Percentiles rank a stretch among this genome's conserved stretches.
phyloP scores from a whole-genome alignment of 1,140 invertebrate genomes.

The Bicyclus anynana region DNA sequence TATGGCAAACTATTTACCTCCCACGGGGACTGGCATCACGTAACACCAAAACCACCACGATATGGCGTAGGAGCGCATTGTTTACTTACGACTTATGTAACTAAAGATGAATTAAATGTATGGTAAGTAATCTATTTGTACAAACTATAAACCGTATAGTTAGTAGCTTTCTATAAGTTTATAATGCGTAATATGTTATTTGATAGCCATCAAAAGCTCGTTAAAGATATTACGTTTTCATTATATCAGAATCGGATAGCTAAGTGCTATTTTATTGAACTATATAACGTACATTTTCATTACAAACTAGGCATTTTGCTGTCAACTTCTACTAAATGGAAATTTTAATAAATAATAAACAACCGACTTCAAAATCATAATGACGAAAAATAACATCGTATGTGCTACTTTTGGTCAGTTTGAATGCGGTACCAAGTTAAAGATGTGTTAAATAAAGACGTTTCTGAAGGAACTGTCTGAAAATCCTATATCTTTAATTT shows the following conservation, averaged over 20 bases:
- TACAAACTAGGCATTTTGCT: too few species aligned
- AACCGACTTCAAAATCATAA: too few species aligned
- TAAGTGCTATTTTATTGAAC: neutral
- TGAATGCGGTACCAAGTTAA: too few species aligned
- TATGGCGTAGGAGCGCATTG: neutral
- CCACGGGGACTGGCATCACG: conserved; percentile 8
- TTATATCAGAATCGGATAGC: neutral
- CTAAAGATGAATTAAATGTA: conserved; percentile 3
- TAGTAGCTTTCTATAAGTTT: neutral
- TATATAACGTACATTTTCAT: neutral
- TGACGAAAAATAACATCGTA: too few species aligned
- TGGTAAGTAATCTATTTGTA: conserved; percentile 4
- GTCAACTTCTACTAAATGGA: too few species aligned
- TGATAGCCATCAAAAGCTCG: neutral
- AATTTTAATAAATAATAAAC: too few species aligned
- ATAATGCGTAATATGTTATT: neutral
- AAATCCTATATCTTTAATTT: too few species aligned
- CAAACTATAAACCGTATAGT: neutral
- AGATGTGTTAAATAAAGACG: too few species aligned
- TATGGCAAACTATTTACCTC: conserved; percentile 1
- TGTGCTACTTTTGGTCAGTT: too few species aligned
- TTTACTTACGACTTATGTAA: conserved; percentile 1
- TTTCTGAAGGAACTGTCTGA: too few species aligned
- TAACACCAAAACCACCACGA: conserved; percentile 7
- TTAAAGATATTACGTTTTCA: neutral